Conservation (phyloP, 2,113 vertebrate species). For the Dromas ardeola region DNA sequence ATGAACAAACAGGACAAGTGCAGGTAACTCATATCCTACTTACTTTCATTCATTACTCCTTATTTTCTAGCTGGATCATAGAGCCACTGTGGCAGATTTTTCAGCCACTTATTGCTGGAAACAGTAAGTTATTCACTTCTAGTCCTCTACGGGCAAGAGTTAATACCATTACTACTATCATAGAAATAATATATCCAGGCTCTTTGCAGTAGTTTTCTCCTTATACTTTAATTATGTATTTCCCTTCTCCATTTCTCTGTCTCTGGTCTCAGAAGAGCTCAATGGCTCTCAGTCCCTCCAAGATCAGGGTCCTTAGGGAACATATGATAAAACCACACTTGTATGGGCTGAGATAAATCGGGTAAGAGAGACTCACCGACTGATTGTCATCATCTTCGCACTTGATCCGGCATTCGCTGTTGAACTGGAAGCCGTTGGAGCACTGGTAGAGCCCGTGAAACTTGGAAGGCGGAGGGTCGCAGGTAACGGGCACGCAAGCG, state of each 20-base stretch:
- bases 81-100: neutral
- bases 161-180: neutral
- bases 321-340: fast-evolving
- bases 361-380: conserved; percentile 77
- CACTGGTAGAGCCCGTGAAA: conserved; percentile 94
- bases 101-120: neutral
- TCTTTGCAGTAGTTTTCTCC: neutral
- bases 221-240: neutral
- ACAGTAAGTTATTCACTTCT: neutral
- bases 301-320: neutral
- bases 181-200: neutral
- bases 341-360: neutral
- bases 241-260: neutral
- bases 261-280: neutral
- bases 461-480: conserved; percentile 87
- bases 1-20: neutral
- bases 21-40: neutral
- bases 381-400: conserved; percentile 83
- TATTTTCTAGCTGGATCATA: neutral
- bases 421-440: conserved; percentile 91
- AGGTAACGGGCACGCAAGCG: conserved; percentile 91
- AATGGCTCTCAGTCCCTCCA: fast-evolving
- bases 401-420: conserved; percentile 91
- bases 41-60: neutral
- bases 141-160: neutral